Evolutionary conservation across 2,113 vertebrate species (phyloP).

Genomic region (Hucho hucho): DNA sequence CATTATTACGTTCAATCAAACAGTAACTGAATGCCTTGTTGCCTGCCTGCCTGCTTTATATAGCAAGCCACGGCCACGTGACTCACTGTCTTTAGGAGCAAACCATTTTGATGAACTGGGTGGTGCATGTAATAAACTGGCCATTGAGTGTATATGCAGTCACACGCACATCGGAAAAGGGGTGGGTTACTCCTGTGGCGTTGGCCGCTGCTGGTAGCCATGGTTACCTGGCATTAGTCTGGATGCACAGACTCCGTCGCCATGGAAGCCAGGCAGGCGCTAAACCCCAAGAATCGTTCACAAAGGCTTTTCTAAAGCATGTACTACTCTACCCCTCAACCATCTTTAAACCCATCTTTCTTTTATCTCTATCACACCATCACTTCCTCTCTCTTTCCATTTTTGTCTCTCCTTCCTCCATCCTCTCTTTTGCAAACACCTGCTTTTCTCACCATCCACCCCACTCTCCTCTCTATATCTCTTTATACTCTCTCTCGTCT

Average conservation of each 20-base stretch:
- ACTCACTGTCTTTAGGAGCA: no score
- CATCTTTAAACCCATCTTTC: not conserved
- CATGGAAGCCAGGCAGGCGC: slow-evolving; percentile 43
- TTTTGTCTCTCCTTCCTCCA: slow-evolving; percentile 21
- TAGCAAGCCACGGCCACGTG: no score
- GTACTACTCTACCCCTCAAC: slow-evolving; percentile 9
- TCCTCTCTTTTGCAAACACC: slow-evolving; percentile 12
- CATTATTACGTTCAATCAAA: no score
- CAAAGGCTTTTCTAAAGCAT: slow-evolving; percentile 32
- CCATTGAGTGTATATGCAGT: not conserved
- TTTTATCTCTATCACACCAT: not conserved
- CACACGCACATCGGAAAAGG: slow-evolving; percentile 5
- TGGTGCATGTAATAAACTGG: no score
- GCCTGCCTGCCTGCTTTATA: no score
- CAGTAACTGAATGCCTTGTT: no score
- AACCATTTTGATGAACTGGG: no score
- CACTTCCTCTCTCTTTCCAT: slow-evolving; percentile 7
- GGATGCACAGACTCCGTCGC: slow-evolving; percentile 40
- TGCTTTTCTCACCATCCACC: slow-evolving; percentile 51
- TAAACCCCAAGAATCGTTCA: slow-evolving; percentile 45
- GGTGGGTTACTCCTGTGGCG: slow-evolving; percentile 39
- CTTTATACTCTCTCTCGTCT: no score
- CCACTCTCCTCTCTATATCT: not conserved
- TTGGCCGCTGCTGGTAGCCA: slow-evolving; percentile 60
- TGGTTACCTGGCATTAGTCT: slow-evolving; percentile 60